phyloP scores from a whole-genome alignment of 2,888 invertebrate species.

The Cetonia aurata region DNA sequence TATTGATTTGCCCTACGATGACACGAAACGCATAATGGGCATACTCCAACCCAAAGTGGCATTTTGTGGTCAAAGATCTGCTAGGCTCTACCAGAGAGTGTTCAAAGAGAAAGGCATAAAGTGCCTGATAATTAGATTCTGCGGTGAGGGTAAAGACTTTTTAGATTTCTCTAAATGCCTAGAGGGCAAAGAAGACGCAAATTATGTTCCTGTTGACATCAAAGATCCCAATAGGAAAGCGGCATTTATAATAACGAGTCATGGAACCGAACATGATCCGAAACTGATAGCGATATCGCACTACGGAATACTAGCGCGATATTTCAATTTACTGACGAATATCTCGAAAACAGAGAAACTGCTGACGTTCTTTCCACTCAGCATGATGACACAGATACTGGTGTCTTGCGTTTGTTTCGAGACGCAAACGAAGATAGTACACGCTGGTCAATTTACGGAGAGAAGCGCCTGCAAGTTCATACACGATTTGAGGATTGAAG shows the following conservation, averaged over 20 bases:
- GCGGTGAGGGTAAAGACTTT: constrained; percentile 50
- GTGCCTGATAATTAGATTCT: constrained; percentile 49
- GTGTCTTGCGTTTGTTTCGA: constrained; percentile 58
- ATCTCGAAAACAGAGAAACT: constrained; percentile 55
- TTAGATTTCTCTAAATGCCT: constrained; percentile 47
- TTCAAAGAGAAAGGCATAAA: constrained; percentile 43
- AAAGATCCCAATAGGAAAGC: constrained; percentile 54
- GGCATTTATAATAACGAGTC: constrained; percentile 60
- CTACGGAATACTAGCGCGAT: constrained; percentile 55
- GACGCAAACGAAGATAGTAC: constrained; percentile 53
- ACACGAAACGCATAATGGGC: constrained; percentile 53
- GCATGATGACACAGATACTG: constrained; percentile 57
- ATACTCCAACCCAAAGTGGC: constrained; percentile 60
- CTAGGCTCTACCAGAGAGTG: constrained; percentile 56
- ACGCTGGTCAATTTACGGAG: constrained; percentile 56
- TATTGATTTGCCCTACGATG: constrained; percentile 54
- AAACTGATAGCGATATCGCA: constrained; percentile 61
- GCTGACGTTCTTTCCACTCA: constrained; percentile 59
- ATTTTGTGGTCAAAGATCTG: constrained; percentile 58
- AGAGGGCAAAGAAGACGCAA: constrained; percentile 30
- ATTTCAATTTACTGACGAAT: constrained; percentile 50
- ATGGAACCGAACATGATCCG: constrained; percentile 55
- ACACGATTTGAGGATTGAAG: constrained; percentile 59
- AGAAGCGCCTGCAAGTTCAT: constrained; percentile 58
- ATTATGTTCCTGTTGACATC: constrained; percentile 54